Evolutionary conservation across 2,888 invertebrate species (phyloP), one percentile per base, ranked within the genome.

Genomic region (Tiliacea aurago): DNA sequence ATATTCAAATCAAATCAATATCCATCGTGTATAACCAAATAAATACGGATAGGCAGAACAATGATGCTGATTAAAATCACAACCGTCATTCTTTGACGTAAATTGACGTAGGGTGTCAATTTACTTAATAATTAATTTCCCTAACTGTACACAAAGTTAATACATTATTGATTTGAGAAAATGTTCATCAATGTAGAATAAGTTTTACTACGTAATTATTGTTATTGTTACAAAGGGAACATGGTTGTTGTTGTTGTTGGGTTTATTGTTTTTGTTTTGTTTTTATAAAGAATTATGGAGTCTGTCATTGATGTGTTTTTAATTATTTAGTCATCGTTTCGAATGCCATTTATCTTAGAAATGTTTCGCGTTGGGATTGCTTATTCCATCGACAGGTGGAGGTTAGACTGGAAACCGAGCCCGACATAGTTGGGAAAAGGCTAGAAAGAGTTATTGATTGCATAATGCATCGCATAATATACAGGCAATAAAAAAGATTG

Each of bases 261-360:
- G n/a, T 73, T 75, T 55, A 51, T 49, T n/a, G 15, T 61, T 70
- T 49, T 45, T 61, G 37, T 74, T 47, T 56, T 55, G 47, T 65
- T 56, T 47, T 11, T 74, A 43, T 43, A 56, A 75, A 47, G 1
- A 33, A 15, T 37, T 64, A 75, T 47, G 18, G 28, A 28, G 20
- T 20, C 13, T 20, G 37, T 23, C 7, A n/a, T 4, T 7, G 11
- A 6, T 62, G 28, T 63, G 45, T 47, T 73, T 68, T 47, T 28
- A 28, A 28, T 11, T 18, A 23, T 2, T 45, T 23, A 37, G 4
- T 28, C 18, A 18, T 0, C 11, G 15, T 49, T 28, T 41, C 10
- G 47, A 49, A 49, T 28, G 37, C 10, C 10, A 20, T 65, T 9
- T 20, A 37, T 9, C 9, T 20, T 20, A n/a, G 4, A 53, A 13